A percentile compares a stretch with the other conserved stretches of the same genome.
These are phyloP conservation scores for Carassius gibelio DNA, from an alignment of 2,113 vertebrate species.

Conservation along the genomic window DNA sequence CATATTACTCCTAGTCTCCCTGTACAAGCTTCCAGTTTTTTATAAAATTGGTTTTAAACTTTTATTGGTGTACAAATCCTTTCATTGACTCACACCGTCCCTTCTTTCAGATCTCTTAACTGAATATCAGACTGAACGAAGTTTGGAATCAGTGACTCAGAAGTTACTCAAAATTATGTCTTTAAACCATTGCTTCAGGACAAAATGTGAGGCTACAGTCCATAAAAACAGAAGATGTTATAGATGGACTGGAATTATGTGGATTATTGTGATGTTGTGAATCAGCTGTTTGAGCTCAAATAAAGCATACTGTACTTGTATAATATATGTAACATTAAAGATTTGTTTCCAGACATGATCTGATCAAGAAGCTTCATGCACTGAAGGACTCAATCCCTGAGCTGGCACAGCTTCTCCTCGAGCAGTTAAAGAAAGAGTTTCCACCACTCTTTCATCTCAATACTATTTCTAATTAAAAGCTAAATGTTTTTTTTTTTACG, in stretches of 20 bases:
- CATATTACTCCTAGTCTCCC: background rate
- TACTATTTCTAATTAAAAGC: too few species aligned
- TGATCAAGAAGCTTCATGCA: constrained; percentile 86
- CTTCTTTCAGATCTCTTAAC: too few species aligned
- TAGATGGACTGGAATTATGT: too few species aligned
- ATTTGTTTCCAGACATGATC: constrained; percentile 77
- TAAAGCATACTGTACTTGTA: too few species aligned
- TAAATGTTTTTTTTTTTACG: background rate
- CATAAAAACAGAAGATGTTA: too few species aligned
- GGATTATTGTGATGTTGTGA: too few species aligned
- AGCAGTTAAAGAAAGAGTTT: constrained; percentile 80
- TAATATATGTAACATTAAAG: background rate
- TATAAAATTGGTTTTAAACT: background rate
- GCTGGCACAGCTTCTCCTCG: constrained; percentile 86
- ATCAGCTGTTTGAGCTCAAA: too few species aligned
- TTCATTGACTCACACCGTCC: background rate
- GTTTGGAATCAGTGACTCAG: too few species aligned
- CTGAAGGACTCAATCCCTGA: constrained; percentile 83
- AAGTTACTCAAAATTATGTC: too few species aligned
- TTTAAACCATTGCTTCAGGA: too few species aligned
- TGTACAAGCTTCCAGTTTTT: background rate
- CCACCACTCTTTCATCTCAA: background rate
- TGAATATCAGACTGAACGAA: too few species aligned
- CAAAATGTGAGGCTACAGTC: too few species aligned
- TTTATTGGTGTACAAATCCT: background rate